Evolutionary conservation across 2,888 invertebrate genomes (phyloP).

Genomic region (Cheiracanthium punctorium): DNA sequence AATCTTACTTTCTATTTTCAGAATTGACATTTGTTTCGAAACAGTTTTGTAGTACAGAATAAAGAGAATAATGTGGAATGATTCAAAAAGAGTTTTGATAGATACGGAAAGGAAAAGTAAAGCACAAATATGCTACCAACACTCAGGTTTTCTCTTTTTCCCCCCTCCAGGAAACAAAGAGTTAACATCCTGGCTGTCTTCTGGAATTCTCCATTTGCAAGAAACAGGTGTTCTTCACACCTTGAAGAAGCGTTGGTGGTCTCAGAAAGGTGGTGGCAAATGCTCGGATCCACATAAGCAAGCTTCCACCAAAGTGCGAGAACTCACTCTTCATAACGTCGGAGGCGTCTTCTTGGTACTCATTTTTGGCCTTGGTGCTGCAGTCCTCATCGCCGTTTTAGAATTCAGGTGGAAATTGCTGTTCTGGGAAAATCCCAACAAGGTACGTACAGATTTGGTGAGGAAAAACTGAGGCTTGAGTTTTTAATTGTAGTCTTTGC

Average conservation of each 20-base stretch:
- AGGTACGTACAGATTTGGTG: no score
- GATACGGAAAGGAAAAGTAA: no score
- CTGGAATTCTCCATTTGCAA: slow-evolving; percentile 94
- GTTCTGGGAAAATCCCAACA: slow-evolving; percentile 92
- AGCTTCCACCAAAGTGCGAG: slow-evolving; percentile 75
- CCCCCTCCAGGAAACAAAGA: slow-evolving; percentile 35
- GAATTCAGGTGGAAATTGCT: slow-evolving; percentile 97
- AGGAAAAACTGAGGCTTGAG: background rate
- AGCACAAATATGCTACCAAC: no score
- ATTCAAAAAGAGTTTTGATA: no score
- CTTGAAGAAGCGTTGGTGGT: slow-evolving; percentile 93
- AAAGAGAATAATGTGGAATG: no score
- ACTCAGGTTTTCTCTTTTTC: no score
- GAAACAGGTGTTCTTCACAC: slow-evolving; percentile 90
- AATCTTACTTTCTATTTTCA: no score
- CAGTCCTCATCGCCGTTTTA: slow-evolving; percentile 94
- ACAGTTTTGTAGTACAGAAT: no score
- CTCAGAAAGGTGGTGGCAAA: slow-evolving; percentile 88
- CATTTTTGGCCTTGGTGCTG: slow-evolving; percentile 93
- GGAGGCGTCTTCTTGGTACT: slow-evolving; percentile 97
- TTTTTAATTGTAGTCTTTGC: no score
- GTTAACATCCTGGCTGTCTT: slow-evolving; percentile 81
- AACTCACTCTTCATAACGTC: slow-evolving; percentile 92
- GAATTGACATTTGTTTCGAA: no score
- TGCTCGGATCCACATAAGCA: slow-evolving; percentile 70